Evolutionary conservation across 2,113 vertebrate genomes (phyloP), one percentile per base, ranked within the genome.

Genomic region (Phylloscopus trochilus): DNA sequence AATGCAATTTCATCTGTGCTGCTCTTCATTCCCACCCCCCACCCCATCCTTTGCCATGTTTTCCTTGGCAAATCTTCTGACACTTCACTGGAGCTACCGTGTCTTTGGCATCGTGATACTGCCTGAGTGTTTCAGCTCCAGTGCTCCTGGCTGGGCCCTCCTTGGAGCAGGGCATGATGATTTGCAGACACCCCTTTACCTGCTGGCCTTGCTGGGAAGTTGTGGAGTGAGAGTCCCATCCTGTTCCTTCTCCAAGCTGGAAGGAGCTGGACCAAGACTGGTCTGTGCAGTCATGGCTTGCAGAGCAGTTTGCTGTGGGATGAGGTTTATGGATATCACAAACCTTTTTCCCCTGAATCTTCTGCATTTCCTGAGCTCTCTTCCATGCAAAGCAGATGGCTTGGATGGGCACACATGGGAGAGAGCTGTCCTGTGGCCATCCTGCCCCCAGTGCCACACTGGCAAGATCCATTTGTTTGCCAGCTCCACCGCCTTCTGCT

Each of bases 21-120:
- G 82, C 69, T 93, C 90, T 89, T 91, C 72, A 17, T 49, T 62
- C 60, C 64, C 79, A 64, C 58, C 77, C 80, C 75, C 70, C 63
- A 74, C 39, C 56, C 78, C 39, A 37, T 86, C 92, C 92, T 79
- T 78, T 74, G 55, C 73, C 82, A 26, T 87, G 93, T 97, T 97
- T 97, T 85, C 84, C 83, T 96, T 97, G 96, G 97, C 97, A 97
- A 97, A 86, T 66, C 85, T 85, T 97, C 85, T 84, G 58, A 93
- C 86, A 33, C 80, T 94, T 70, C 28, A n/a, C 70, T 81, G 87
- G 76, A 93, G 74, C 83, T 35, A 90, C 93, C 10, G 4, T 92
- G 76, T 59, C 97, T 96, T 88, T 69, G 76, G 89, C 82, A 59
- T 90, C 78, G 37, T 8, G 82, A 94, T 95, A 87, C 46, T 82